These are phyloP conservation scores for Astropecten irregularis DNA, from an alignment of 53 echinoderm and acorn worm genomes.

Conservation along the genomic window DNA sequence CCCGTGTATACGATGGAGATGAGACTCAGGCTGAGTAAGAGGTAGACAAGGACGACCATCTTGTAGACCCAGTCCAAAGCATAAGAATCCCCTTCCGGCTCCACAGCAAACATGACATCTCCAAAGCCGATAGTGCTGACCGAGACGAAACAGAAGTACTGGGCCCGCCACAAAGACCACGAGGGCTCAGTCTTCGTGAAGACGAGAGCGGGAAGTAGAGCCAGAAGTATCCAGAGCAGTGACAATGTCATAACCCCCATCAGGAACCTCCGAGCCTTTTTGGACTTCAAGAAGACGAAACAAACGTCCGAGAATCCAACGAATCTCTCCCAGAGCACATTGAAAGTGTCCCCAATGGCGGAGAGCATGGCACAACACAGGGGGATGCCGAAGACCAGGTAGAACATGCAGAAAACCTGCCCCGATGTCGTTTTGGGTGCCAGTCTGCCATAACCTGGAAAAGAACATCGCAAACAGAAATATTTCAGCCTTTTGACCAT, in stretches of 20 bases:
- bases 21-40: slow-evolving; percentile 54
- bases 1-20: slow-evolving; percentile 46
- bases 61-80: slow-evolving; percentile 41
- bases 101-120: slow-evolving; percentile 28
- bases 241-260: not conserved
- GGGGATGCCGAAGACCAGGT: slow-evolving; percentile 37
- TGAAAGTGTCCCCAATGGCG: slow-evolving; percentile 1
- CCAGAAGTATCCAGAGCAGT: not conserved
- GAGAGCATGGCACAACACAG: slow-evolving; percentile 7
- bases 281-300: not conserved
- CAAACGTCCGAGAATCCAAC: not conserved
- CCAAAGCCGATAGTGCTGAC: slow-evolving; percentile 63
- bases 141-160: slow-evolving; percentile 63
- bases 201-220: slow-evolving; percentile 42
- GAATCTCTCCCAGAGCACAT: not conserved
- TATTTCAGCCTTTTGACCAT: too few relatives aligned
- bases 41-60: slow-evolving; percentile 37
- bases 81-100: not conserved
- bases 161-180: slow-evolving; percentile 36
- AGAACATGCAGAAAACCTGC: slow-evolving; percentile 24
- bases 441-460: slow-evolving; percentile 6
- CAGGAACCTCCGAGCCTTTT: not conserved
- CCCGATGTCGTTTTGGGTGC: not conserved
- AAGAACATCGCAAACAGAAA: not conserved
- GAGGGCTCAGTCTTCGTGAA: slow-evolving; percentile 19